Conservation (phyloP, 2,797 vertebrate species). For the Siniperca undulata region DNA sequence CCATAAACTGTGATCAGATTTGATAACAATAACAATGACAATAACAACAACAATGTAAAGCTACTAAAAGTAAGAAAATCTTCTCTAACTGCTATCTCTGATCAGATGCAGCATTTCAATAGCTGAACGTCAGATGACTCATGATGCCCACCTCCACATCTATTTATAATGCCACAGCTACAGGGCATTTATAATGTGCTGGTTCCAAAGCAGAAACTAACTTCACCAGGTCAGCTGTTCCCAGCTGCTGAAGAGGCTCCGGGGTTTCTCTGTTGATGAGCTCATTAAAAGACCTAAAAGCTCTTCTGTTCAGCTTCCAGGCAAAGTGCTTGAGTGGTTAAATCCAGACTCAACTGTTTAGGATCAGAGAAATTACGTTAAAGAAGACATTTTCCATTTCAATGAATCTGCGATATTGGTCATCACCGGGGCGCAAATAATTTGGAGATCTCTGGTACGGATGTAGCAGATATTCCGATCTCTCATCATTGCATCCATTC, state of each 20-base stretch:
- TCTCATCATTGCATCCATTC: too few species aligned
- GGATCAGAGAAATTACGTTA: not conserved
- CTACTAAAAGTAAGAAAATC: not conserved
- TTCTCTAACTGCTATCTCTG: not conserved
- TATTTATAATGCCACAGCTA: slow-evolving; percentile 51
- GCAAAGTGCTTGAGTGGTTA: not conserved
- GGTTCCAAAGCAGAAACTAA: slow-evolving; percentile 18
- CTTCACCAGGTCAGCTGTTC: slow-evolving; percentile 43
- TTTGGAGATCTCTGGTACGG: not conserved
- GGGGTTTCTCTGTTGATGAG: slow-evolving; percentile 31
- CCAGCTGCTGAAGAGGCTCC: slow-evolving; percentile 35
- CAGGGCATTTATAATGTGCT: slow-evolving; percentile 15
- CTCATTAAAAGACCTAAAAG: slow-evolving; percentile 36
- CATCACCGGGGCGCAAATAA: not conserved
- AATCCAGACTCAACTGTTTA: slow-evolving; percentile 23
- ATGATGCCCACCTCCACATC: slow-evolving; percentile 40
- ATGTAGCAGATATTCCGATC: not conserved
- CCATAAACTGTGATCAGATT: not conserved
- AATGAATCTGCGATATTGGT: not conserved
- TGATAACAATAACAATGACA: too few species aligned
- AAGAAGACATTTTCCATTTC: not conserved
- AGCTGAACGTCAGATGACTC: slow-evolving; percentile 49
- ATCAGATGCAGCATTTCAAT: slow-evolving; percentile 38
- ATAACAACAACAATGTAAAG: not conserved
- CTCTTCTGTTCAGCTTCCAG: slow-evolving; percentile 4